Conservation (phyloP, 2,888 invertebrate genomes). For the Drosophila macrospina region DNA sequence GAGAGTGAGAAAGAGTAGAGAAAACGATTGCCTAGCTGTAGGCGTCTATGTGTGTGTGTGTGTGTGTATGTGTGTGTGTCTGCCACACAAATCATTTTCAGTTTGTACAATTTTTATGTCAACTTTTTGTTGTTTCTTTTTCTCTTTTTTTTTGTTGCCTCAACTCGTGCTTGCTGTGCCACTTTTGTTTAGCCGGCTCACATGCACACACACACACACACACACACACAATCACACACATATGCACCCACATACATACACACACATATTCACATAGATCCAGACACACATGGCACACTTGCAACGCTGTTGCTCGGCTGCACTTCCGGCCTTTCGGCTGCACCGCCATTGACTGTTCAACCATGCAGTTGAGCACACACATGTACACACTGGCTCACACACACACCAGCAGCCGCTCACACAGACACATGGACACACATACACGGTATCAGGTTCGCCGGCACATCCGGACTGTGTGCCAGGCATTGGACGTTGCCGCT, state of each 20-base stretch:
- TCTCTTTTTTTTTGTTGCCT: slow-evolving; percentile 17
- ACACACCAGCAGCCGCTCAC: slow-evolving; percentile 14
- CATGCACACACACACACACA: slow-evolving; percentile 12
- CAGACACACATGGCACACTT: slow-evolving; percentile 43
- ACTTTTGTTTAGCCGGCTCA: slow-evolving; percentile 66
- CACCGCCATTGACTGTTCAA: slow-evolving; percentile 74
- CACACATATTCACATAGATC: slow-evolving; percentile 3
- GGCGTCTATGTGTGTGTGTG: slow-evolving; percentile 6
- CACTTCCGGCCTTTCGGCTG: slow-evolving; percentile 72
- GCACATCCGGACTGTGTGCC: slow-evolving; percentile 63
- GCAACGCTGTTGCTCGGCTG: slow-evolving; percentile 71
- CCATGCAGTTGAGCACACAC: slow-evolving; percentile 52
- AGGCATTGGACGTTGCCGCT: slow-evolving; percentile 49
- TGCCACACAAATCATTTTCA: slow-evolving; percentile 75
- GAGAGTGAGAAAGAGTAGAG: slow-evolving; percentile 4
- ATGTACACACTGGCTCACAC: slow-evolving; percentile 12
- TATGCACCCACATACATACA: neutral
- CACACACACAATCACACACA: slow-evolving; percentile 12
- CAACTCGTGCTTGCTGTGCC: slow-evolving; percentile 42
- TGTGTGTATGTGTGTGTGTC: slow-evolving; percentile 14
- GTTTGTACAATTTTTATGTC: slow-evolving; percentile 78
- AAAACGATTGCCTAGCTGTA: slow-evolving; percentile 14
- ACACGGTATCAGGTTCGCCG: slow-evolving; percentile 62
- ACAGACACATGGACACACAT: slow-evolving; percentile 9
- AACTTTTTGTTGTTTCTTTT: too few species aligned